Conservation (phyloP, 2,888 invertebrate genomes). For the Andrena marginata region DNA sequence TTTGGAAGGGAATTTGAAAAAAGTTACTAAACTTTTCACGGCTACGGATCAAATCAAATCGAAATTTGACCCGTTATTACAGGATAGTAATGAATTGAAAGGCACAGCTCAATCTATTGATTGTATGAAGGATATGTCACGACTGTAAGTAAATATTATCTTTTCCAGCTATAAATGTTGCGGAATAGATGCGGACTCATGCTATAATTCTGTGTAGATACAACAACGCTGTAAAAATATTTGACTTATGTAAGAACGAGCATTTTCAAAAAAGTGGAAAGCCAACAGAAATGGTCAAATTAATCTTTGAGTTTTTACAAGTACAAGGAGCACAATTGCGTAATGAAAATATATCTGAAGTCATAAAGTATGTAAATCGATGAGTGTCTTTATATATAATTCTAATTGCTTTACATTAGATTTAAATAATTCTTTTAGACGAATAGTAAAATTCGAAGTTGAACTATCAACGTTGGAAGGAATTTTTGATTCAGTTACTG, state of each 20-base stretch:
- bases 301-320: conserved; percentile 87
- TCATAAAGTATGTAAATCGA: conserved; percentile 54
- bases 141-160: conserved; percentile 68
- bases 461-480: conserved; percentile 67
- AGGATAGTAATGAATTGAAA: conserved; percentile 58
- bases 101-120: conserved; percentile 50
- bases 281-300: conserved; percentile 86
- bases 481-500: conserved; percentile 70
- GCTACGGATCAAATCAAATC: conserved; percentile 85
- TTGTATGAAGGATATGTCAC: conserved; percentile 52
- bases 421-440: conserved; percentile 57
- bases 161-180: conserved; percentile 16
- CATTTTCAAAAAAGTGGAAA: conserved; percentile 83
- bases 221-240: conserved; percentile 85
- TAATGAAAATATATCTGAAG: conserved; percentile 73
- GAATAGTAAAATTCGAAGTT: conserved; percentile 62
- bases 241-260: conserved; percentile 84
- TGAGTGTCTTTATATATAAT: background rate
- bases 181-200: background rate
- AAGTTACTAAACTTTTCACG: conserved; percentile 85
- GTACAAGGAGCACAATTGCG: conserved; percentile 86
- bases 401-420: conserved; percentile 6
- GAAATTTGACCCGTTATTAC: conserved; percentile 56
- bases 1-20: conserved; percentile 75
- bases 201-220: conserved; percentile 73